Conservation (phyloP, 2,113 vertebrate genomes). For the Morphnarchus princeps region DNA sequence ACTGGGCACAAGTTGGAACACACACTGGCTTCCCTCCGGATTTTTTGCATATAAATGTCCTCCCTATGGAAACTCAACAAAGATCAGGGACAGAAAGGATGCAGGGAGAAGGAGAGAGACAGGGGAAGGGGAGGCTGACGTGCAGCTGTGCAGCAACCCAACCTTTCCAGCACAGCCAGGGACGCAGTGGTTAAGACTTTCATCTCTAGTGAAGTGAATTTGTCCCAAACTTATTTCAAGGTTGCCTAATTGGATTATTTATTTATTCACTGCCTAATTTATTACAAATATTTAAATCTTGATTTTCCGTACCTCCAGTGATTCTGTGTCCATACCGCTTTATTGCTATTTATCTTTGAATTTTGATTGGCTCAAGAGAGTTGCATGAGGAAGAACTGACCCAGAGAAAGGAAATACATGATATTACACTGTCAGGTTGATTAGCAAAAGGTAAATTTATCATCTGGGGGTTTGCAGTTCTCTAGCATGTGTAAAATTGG, state of each 20-base stretch:
- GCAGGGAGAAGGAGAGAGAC: not conserved
- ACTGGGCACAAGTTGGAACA: not conserved
- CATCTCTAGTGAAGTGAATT: not conserved
- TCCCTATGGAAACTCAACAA: not conserved
- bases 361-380: not conserved
- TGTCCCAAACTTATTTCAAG: not conserved
- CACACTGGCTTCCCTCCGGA: not conserved
- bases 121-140: not conserved
- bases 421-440: not conserved
- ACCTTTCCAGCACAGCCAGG: not conserved
- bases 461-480: not conserved
- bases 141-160: not conserved
- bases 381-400: not conserved
- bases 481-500: not conserved
- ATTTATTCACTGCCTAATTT: not conserved
- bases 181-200: not conserved
- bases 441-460: not conserved
- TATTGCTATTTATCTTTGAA: not conserved
- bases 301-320: not conserved
- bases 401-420: not conserved
- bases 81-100: not conserved
- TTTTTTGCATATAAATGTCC: not conserved
- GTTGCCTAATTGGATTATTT: not conserved
- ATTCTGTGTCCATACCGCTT: not conserved
- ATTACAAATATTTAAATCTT: not conserved